Conservation (phyloP, 2,888 invertebrate species). For the Rotaria macrura region DNA sequence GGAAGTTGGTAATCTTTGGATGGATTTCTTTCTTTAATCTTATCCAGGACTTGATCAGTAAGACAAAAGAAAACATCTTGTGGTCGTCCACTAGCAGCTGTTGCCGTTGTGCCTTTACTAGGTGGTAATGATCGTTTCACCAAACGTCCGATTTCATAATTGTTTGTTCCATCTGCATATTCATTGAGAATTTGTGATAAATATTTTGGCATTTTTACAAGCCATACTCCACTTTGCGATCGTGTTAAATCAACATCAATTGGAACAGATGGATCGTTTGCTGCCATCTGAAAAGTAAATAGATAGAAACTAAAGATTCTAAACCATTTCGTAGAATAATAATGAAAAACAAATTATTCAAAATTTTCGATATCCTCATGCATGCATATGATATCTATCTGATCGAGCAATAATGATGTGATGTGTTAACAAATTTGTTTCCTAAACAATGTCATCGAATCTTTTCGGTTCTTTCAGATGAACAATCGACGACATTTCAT, state of each 20-base stretch:
- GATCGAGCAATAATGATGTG: no score
- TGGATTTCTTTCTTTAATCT: background rate
- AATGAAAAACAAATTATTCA: no score
- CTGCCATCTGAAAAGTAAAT: background rate
- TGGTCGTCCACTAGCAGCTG: no score
- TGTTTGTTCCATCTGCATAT: background rate
- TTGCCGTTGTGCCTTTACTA: background rate
- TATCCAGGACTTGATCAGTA: background rate
- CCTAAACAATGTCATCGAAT: no score
- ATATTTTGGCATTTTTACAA: conserved; percentile 21
- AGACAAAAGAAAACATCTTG: conserved; percentile 9
- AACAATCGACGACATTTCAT: no score
- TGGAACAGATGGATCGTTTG: background rate
- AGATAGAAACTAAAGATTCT: no score
- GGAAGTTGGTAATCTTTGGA: background rate
- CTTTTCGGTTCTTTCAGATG: no score
- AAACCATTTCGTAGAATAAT: no score
- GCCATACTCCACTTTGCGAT: background rate
- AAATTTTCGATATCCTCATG: no score
- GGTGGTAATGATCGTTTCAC: background rate
- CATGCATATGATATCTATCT: no score
- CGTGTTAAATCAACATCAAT: background rate
- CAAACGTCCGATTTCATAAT: conserved; percentile 1
- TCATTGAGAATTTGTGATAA: background rate
- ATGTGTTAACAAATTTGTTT: no score